Evolutionary conservation across 2,797 vertebrate species (phyloP).

Genomic region (Malacoraja senta): DNA sequence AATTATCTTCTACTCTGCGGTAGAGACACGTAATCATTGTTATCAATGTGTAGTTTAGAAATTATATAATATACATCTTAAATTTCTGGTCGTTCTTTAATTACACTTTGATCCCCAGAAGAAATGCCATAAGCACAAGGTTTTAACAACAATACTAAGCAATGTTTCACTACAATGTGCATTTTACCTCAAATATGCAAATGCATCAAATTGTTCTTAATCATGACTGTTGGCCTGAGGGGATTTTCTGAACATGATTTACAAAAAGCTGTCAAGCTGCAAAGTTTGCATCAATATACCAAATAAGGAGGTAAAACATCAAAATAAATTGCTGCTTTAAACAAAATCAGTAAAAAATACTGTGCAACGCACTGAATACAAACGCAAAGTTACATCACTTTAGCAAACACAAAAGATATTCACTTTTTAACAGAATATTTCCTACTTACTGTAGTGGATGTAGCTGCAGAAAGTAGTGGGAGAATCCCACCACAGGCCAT

Average conservation of each 20-base stretch:
- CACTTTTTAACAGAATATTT: conserved; percentile 1
- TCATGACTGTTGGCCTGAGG: not conserved
- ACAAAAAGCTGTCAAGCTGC: not conserved
- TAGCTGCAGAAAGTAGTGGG: conserved; percentile 90
- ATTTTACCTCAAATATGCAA: not conserved
- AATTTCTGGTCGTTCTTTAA: not conserved
- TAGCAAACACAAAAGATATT: not conserved
- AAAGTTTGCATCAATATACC: not conserved
- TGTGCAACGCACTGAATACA: not conserved
- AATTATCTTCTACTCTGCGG: not conserved
- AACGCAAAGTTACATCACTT: not conserved
- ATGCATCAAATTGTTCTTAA: not conserved
- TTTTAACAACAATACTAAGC: not conserved
- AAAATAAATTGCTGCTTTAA: not conserved
- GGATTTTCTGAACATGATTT: conserved; percentile 11
- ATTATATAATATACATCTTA: not conserved
- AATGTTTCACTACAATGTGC: not conserved
- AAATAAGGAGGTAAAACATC: not conserved
- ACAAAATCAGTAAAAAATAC: not conserved
- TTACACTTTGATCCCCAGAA: not conserved
- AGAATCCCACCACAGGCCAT: conserved; percentile 97
- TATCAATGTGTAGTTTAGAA: not conserved
- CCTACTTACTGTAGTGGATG: conserved; percentile 71
- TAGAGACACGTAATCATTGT: not conserved
- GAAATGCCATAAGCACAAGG: not conserved